phyloP scores from a whole-genome alignment of 2,797 vertebrate genomes.

The Acanthornis magna region DNA sequence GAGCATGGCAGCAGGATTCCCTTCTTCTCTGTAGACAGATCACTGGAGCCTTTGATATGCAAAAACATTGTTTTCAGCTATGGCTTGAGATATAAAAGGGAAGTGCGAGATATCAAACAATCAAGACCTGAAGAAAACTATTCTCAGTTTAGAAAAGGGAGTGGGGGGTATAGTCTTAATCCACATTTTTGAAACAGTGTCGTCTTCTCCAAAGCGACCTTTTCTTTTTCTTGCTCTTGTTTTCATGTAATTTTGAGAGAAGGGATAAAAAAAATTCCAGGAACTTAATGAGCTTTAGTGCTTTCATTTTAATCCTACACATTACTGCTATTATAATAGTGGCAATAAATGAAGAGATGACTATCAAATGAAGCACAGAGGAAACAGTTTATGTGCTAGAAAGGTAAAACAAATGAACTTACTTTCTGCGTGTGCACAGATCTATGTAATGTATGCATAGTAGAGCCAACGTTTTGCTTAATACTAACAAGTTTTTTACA shows the following conservation, averaged over 20 bases:
- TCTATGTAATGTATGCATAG: neutral
- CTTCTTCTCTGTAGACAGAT: constrained; percentile 74
- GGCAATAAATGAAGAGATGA: constrained; percentile 60
- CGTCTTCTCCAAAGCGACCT: constrained; percentile 66
- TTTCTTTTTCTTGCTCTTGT: constrained; percentile 71
- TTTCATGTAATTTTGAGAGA: constrained; percentile 72
- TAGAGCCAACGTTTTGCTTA: neutral
- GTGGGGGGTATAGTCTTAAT: constrained; percentile 61
- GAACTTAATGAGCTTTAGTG: constrained; percentile 75
- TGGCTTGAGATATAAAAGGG: constrained; percentile 75
- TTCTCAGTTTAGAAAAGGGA: constrained; percentile 67
- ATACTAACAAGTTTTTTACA: neutral
- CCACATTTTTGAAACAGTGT: constrained; percentile 73
- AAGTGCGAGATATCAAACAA: constrained; percentile 77
- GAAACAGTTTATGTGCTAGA: constrained; percentile 54
- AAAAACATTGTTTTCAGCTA: constrained; percentile 76
- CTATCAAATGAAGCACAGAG: constrained; percentile 60
- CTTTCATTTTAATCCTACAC: constrained; percentile 71
- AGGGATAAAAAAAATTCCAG: constrained; percentile 67
- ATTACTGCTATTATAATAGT: constrained; percentile 57
- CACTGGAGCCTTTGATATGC: constrained; percentile 80
- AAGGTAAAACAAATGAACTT: constrained; percentile 55
- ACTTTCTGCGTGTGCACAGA: neutral
- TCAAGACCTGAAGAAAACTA: constrained; percentile 70
- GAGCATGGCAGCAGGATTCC: constrained; percentile 69